A percentile compares a stretch with the other conserved stretches of the same genome.
phyloP scores from a whole-genome alignment of 37 sponge, comb jelly and placozoan species.

The Beroe ovata region DNA sequence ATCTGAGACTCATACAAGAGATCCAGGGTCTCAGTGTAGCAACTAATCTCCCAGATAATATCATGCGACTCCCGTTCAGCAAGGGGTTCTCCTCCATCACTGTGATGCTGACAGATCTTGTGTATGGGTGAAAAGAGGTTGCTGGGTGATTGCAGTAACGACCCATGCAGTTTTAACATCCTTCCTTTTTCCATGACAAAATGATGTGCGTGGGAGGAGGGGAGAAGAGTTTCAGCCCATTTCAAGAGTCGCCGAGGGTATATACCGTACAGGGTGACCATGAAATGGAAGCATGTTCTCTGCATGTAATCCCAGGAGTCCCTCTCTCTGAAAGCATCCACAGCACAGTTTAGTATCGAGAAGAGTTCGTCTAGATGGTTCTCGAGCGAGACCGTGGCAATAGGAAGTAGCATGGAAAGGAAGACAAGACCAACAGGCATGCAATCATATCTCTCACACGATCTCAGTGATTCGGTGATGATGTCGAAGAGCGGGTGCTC shows the following conservation, averaged over 20 bases:
- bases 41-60: constrained; percentile 51
- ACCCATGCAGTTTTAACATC: constrained; percentile 5
- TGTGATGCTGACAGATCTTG: not conserved
- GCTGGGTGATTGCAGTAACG: not conserved
- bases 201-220: not conserved
- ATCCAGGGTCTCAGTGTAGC: constrained; percentile 33
- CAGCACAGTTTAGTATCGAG: not conserved
- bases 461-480: not conserved
- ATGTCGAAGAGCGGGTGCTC: not conserved
- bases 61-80: constrained; percentile 34
- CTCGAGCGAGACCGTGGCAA: constrained; percentile 12
- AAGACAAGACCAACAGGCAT: constrained; percentile 33
- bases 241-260: not conserved
- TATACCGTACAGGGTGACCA: constrained; percentile 32
- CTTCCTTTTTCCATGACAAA: constrained; percentile 4
- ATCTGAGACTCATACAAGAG: constrained; percentile 25
- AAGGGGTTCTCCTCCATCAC: not conserved
- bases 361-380: constrained; percentile 7
- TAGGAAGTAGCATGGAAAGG: constrained; percentile 41
- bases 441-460: not conserved
- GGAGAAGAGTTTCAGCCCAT: constrained; percentile 25
- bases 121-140: not conserved
- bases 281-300: constrained; percentile 43
- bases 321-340: not conserved
- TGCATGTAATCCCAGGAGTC: constrained; percentile 33